These are phyloP conservation scores for Tanytarsus gracilentus DNA, from an alignment of 2,888 invertebrate species.

Conservation along the genomic window DNA sequence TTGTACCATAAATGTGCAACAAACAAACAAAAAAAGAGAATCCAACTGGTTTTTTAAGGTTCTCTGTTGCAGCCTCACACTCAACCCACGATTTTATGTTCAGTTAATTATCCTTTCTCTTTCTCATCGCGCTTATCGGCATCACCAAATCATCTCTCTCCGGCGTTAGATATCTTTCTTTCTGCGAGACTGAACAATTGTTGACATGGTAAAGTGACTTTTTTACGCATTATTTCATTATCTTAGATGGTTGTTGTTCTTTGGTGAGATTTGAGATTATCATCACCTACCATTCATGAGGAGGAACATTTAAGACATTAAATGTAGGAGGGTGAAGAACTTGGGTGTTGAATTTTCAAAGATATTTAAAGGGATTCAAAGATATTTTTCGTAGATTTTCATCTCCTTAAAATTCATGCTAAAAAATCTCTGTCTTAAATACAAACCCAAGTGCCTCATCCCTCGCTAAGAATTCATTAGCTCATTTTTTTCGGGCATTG, in stretches of 20 bases:
- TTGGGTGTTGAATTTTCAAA: too few relatives aligned
- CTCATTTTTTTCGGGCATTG: background rate
- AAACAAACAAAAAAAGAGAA: background rate
- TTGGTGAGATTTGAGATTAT: background rate
- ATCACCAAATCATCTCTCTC: background rate
- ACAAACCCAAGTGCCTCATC: too few relatives aligned
- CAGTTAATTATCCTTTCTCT: slow-evolving; percentile 22
- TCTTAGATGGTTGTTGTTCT: background rate
- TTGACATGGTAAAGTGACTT: background rate
- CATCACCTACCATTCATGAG: too few relatives aligned
- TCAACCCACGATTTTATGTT: slow-evolving; percentile 17
- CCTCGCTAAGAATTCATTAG: slow-evolving; percentile 15
- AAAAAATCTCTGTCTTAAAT: too few relatives aligned
- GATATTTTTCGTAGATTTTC: too few relatives aligned
- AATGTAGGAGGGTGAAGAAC: too few relatives aligned
- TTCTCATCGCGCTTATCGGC: slow-evolving; percentile 6
- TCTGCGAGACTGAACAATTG: slow-evolving; percentile 1
- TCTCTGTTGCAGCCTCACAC: background rate
- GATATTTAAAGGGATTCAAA: too few relatives aligned
- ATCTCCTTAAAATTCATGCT: too few relatives aligned
- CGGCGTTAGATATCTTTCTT: background rate
- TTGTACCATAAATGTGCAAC: too few relatives aligned
- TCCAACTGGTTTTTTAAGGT: background rate
- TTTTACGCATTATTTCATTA: background rate
- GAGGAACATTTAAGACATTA: too few relatives aligned